These are phyloP conservation scores for Aphaenogaster rudis DNA, from an alignment of 1,140 invertebrate genomes.

Conservation along the genomic window DNA sequence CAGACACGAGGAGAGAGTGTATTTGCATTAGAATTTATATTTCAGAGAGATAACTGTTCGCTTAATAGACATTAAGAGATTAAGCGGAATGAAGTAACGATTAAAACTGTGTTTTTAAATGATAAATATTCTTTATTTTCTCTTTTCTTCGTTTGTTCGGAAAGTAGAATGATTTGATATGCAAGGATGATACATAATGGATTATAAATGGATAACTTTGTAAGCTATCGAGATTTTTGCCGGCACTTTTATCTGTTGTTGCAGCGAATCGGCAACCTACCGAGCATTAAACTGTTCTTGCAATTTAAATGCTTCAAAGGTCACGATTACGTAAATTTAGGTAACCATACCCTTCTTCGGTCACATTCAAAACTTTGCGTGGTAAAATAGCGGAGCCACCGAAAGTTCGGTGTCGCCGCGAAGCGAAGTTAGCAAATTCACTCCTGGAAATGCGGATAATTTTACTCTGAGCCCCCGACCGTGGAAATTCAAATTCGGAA, in stretches of 20 bases:
- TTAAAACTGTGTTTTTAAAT: background rate
- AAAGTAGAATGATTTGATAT: background rate
- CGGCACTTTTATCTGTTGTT: slow-evolving; percentile 39
- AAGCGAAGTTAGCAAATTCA: slow-evolving; percentile 60
- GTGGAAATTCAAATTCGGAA: slow-evolving; percentile 61
- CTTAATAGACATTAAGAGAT: background rate
- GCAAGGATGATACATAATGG: background rate
- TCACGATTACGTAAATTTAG: slow-evolving; percentile 53
- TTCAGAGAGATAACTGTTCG: slow-evolving; percentile 2
- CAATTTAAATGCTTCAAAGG: slow-evolving; percentile 47
- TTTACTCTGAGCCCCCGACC: slow-evolving; percentile 40
- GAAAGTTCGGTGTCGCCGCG: slow-evolving; percentile 51
- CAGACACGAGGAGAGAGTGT: background rate
- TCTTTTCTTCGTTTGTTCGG: background rate
- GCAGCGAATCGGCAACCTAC: background rate
- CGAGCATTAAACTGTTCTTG: slow-evolving; percentile 40
- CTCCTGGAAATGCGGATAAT: slow-evolving; percentile 57
- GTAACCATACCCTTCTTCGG: slow-evolving; percentile 45
- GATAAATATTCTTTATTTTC: background rate
- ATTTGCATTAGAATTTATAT: slow-evolving; percentile 11
- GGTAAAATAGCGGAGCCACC: slow-evolving; percentile 48
- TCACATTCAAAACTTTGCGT: slow-evolving; percentile 56
- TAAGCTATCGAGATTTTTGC: background rate
- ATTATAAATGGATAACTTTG: background rate
- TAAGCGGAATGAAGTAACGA: background rate